Evolutionary conservation across 2,888 invertebrate species (phyloP), one percentile per base, ranked within the genome.

Genomic region (Eupeodes luniger): DNA sequence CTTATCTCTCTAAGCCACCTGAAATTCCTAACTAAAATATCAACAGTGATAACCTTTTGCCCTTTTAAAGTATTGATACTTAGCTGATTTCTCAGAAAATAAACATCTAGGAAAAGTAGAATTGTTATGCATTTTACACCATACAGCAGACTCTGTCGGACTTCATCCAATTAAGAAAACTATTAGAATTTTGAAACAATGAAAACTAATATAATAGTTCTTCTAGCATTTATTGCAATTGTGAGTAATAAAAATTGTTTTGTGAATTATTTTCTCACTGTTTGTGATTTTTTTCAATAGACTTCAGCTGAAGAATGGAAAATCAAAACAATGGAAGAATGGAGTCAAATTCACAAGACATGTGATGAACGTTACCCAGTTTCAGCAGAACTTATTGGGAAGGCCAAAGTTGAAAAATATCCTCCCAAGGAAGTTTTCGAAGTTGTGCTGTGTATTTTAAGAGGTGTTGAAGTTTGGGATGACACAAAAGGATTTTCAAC

Each of bases 171-270:
- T 40, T 51, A 61, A 16, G 5, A 36, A 61, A 40, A 61, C 10
- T n/a, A 61, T 61, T 61, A 2, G 7, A 59, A n/a, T 14, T 14
- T 19, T 59, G 19, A 44, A 4, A 49, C 14, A 14, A 66, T 66
- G 66, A 66, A 66, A 27, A 9, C 47, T 27, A 27, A 27, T 66
- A 14, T 49, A 49, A 44, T 9, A 40, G 6, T 40, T 40, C 1
- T 44, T 19, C 11, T 62, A 40, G 62, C 62, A 16, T 12, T 62
- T 16, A 36, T 62, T 62, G 62, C 62, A 62, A 11, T 62, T 44
- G 62, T 62, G 44, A 62, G 62, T 62, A 16, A 10, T 7, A n/a
- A 11, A 12, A 59, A 14, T 34, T 2, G 12, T 27, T 57, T 5
- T 10, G 10, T 27, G 2, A 55, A 19, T 0, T 9, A 10, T 53